phyloP scores from a whole-genome alignment of 2,113 vertebrate species.

The Tor tambroides region DNA sequence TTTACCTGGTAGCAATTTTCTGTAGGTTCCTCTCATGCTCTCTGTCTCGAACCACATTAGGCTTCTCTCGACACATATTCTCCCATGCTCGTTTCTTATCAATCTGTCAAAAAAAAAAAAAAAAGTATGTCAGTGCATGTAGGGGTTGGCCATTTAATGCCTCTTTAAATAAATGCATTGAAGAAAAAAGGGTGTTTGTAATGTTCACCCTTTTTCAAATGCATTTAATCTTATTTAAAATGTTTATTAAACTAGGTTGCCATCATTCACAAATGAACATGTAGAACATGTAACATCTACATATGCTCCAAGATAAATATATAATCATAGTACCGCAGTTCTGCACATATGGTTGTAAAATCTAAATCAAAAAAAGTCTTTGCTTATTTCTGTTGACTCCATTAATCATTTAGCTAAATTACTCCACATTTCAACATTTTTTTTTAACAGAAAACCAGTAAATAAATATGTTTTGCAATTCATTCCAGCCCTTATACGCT shows the following conservation, averaged over 20 bases:
- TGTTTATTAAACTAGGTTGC: background rate
- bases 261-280: background rate
- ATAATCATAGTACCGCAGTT: background rate
- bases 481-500: background rate
- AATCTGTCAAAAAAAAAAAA: conserved; percentile 68
- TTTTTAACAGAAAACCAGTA: background rate
- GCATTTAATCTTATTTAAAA: too few relatives aligned
- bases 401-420: background rate
- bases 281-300: background rate
- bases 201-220: background rate
- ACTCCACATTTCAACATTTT: background rate
- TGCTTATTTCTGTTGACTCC: background rate
- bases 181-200: background rate
- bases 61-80: conserved; percentile 91
- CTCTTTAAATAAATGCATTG: background rate
- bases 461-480: background rate
- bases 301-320: background rate
- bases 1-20: conserved; percentile 90
- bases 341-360: background rate
- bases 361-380: too few relatives aligned
- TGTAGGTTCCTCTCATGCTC: conserved; percentile 86
- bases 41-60: conserved; percentile 85
- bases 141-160: background rate
- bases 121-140: background rate
- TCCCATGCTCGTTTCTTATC: conserved; percentile 91